Evolutionary conservation across 2,888 invertebrate genomes (phyloP), one percentile per base, ranked within the genome.

Genomic region (Pollenia angustigena): DNA sequence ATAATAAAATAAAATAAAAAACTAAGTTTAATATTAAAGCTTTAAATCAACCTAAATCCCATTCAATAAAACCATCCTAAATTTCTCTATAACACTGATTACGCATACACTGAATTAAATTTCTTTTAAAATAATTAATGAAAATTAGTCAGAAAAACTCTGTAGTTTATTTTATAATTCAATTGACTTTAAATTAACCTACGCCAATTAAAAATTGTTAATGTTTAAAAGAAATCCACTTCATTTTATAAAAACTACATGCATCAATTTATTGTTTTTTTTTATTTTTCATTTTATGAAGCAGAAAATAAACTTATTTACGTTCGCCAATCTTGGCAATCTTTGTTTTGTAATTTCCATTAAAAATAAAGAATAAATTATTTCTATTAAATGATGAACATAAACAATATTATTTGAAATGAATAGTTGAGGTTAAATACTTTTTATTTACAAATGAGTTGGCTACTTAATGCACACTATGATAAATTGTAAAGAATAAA

Each of bases 141-240:
- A 56, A 42, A 56, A 52, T 46, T 16, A 66, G 7, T n/a, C 7
- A 54, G 12, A 14, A 23, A 44, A 23, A 18, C 42, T 42, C 44
- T 56, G 7, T 50, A 44, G 6, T 48, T 42, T 23, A 64, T 44
- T 66, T 46, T 48, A 60, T 74, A 52, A 54, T 46, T 68, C 40
- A 81, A 75, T 81, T 81, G 81, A 81, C 81, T 75, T 75, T 75
- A 69, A 60, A 16, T 81, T 75, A 75, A 81, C 81, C 81, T 11
- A 44, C 44, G 32, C 58, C 48, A 60, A 80, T 72, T 46, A 52
- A 52, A 71, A 52, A 11, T 62, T 75, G 50, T 44, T 42, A 56
- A 42, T 69, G 18, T 23, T 71, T 52, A 52, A 16, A 69, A 62
- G 52, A 78, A 68, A 48, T 56, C 16, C 40, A 46, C 8, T 64